These are phyloP conservation scores for Parazoanthus swiftii DNA, from an alignment of 92 coral and sea anemone genomes.

Conservation along the genomic window DNA sequence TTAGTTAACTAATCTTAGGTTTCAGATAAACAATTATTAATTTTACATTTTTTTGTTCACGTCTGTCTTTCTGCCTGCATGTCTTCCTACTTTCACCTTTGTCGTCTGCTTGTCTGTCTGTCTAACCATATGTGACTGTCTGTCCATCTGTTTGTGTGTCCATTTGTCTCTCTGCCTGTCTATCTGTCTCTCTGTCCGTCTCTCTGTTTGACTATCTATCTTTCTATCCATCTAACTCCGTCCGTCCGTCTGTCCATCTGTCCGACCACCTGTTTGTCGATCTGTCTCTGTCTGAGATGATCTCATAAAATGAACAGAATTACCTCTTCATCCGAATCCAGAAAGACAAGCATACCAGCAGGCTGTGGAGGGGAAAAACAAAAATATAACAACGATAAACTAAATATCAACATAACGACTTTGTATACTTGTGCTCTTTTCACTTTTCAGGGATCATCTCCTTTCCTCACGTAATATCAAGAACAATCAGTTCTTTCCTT, in stretches of 20 bases:
- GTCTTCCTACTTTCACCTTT: neutral
- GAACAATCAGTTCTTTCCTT: too few relatives aligned
- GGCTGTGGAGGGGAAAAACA: conserved; percentile 60
- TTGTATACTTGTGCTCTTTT: neutral
- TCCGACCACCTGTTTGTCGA: neutral
- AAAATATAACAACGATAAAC: neutral
- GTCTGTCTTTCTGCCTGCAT: neutral
- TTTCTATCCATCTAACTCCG: too few relatives aligned
- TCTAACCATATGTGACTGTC: too few relatives aligned
- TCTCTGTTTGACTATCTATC: too few relatives aligned
- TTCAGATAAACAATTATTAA: too few relatives aligned
- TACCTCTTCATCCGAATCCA: conserved; percentile 86
- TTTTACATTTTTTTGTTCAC: too few relatives aligned
- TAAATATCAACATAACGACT: neutral
- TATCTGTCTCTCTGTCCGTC: too few relatives aligned
- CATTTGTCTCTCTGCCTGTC: too few relatives aligned
- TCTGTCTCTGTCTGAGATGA: neutral
- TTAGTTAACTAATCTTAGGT: neutral
- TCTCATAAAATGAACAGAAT: neutral
- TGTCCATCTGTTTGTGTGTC: too few relatives aligned
- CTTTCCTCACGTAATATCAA: neutral
- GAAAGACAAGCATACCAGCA: conserved; percentile 81
- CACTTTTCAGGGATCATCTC: neutral
- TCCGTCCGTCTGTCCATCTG: neutral
- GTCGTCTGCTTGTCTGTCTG: too few relatives aligned